Base-by-base conservation (phyloP, 2,888 invertebrate species). In the Nephrotoma flavescens region DNA sequence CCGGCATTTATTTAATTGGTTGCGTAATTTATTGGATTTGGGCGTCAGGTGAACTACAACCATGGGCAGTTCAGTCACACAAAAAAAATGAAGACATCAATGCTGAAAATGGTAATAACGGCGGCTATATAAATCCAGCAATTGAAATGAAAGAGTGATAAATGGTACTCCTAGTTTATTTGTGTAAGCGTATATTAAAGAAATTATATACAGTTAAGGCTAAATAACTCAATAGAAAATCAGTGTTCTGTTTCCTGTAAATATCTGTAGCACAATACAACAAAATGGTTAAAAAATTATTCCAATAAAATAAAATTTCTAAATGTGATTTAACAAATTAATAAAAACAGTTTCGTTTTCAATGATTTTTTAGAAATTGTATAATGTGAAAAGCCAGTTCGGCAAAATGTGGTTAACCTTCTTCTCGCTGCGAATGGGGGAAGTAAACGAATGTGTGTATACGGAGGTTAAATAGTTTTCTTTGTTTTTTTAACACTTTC, bases 1-100 rank as follows among this genome's bases (percentile, higher is more conserved):
- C 96, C 88, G 93, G 93, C 87, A 94, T 98, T 89, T 98, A 98
- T 90, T 92, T 96, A 0, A 88, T 95, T n/a, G 98, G 98, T 0
- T 96, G 96, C 42, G 90, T 96, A 86, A 92, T 97, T n/a, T 98
- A 97, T 91, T 97, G 95, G 87, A 89, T 94, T 0, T 95, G 96
- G 90, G 95, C 95, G 6, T 96, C 97, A 0, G 98, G 96, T 0
- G 96, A 96, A 88, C 91, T 94, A 4, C 97, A 98, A 90, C 93
- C 94, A 0, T 98, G 98, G 98, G 96, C 96, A 2, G 52, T 41
- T 42, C 88, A 89, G 0, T 91, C 91, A 9, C 90, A 89, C 0
- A 92, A 92, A 87, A 52, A 41, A 15, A 42, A 11, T 6, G 86
- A 86, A 12, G 9, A 52, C 3, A 31, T 11, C 2, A 15, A 6